A percentile compares a stretch with the other conserved stretches of the same genome.
Evolutionary conservation across 92 coral and sea anemone genomes (phyloP).

Genomic region (Heliopora coerulea): DNA sequence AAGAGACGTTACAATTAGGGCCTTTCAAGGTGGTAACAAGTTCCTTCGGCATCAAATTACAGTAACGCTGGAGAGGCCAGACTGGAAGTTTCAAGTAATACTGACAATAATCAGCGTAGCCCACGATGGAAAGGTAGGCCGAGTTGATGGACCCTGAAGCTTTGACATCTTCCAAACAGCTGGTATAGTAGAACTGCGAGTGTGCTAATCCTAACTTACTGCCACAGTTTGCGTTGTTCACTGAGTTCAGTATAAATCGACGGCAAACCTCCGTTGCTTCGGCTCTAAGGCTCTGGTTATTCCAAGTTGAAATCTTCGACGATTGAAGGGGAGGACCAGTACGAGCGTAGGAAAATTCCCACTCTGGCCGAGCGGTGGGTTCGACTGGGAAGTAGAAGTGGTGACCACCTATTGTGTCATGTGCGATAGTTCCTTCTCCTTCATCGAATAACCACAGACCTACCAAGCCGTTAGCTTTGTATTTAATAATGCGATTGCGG

Average conservation of each 20-base stretch:
- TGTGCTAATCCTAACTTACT: constrained; percentile 45
- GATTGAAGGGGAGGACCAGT: constrained; percentile 46
- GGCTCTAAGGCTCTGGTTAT: constrained; percentile 59
- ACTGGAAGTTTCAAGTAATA: constrained; percentile 52
- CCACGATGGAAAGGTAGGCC: constrained; percentile 63
- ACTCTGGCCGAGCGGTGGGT: constrained; percentile 65
- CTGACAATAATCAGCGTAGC: constrained; percentile 86
- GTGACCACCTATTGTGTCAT: constrained; percentile 51
- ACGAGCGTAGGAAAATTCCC: constrained; percentile 85
- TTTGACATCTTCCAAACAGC: constrained; percentile 67
- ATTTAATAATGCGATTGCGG: constrained; percentile 55
- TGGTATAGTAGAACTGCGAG: constrained; percentile 65
- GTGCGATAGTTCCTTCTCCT: constrained; percentile 73
- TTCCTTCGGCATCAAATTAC: constrained; percentile 62
- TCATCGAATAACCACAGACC: constrained; percentile 92
- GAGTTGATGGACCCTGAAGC: constrained; percentile 56
- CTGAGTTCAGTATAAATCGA: constrained; percentile 60
- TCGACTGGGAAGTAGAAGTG: constrained; percentile 61
- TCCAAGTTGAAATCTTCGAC: constrained; percentile 45
- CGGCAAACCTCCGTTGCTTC: constrained; percentile 59
- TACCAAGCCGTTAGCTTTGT: constrained; percentile 50
- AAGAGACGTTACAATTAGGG: constrained; percentile 62
- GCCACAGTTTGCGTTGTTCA: constrained; percentile 61
- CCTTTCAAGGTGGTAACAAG: constrained; percentile 71
- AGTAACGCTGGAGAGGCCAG: constrained; percentile 64